Conservation (phyloP, 2,888 invertebrate genomes). For the Drosophila siamana region DNA sequence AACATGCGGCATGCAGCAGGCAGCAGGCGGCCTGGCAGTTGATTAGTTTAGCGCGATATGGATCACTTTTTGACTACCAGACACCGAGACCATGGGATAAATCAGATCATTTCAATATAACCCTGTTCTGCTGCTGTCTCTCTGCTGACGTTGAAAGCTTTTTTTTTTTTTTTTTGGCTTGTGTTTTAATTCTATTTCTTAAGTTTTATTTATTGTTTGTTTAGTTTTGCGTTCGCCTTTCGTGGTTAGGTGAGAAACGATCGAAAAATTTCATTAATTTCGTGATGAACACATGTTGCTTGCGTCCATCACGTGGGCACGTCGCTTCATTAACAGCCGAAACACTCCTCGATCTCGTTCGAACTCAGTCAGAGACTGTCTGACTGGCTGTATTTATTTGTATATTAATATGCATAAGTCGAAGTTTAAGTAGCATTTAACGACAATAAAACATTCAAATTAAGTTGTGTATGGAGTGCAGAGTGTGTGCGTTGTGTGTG, state of each 20-base stretch:
- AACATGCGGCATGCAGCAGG: slow-evolving; percentile 18
- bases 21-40: slow-evolving; percentile 12
- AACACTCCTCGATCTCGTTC: slow-evolving; percentile 27
- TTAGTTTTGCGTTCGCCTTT: slow-evolving; percentile 36
- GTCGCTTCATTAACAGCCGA: slow-evolving; percentile 56
- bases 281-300: slow-evolving; percentile 52
- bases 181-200: slow-evolving; percentile 39
- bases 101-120: slow-evolving; percentile 62
- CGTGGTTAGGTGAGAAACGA: slow-evolving; percentile 54
- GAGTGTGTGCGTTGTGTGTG: slow-evolving; percentile 58
- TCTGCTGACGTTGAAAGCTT: slow-evolving; percentile 59
- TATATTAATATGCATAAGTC: slow-evolving; percentile 66
- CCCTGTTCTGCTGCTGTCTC: slow-evolving; percentile 24
- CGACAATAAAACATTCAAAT: slow-evolving; percentile 71
- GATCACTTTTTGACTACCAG: slow-evolving; percentile 27
- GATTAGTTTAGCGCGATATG: slow-evolving; percentile 45
- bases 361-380: neutral
- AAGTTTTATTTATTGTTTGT: slow-evolving; percentile 67
- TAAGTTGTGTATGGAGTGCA: slow-evolving; percentile 53
- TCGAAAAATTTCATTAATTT: slow-evolving; percentile 54
- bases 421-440: slow-evolving; percentile 65
- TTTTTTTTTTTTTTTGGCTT: too few relatives aligned
- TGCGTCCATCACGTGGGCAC: slow-evolving; percentile 40
- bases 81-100: slow-evolving; percentile 50
- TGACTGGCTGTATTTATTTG: too few relatives aligned